Evolutionary conservation across 2,797 vertebrate species (phyloP), one percentile per base, ranked within the genome.

Genomic region (Malurus leucopterus): DNA sequence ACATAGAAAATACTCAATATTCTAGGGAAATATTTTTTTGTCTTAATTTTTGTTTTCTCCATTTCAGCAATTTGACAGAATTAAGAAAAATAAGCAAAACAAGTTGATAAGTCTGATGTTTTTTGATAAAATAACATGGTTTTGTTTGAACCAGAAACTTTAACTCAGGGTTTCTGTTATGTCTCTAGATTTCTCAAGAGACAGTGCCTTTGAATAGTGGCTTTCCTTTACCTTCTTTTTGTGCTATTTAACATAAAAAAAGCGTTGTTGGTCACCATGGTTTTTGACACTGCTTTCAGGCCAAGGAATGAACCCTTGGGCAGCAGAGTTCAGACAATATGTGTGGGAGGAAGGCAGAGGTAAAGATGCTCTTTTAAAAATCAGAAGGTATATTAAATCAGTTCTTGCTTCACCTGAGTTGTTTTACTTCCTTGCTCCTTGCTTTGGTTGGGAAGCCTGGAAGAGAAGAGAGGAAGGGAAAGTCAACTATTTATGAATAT

Each of bases 291-390:
- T 32, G 12, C 29, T 84, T 88, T 26, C n/a, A 62, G 75, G 38
- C 24, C 62, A 72, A 80, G 62, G 86, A 91, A 53, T 89, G 54
- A 58, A 90, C 34, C 40, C 36, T 40, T 74, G 49, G 64, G 58
- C 67, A 94, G 32, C 11, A 14, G 63, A 92, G 15, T 86, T 69
- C 67, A 14, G 58, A 86, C 53, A 73, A 20, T 53, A 16, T 63
- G 15, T 85, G 72, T 81, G 78, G 61, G 72, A 95, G 57, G 47
- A 86, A 88, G 82, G 41, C 41, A 84, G 44, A 84, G 57, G 88
- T 89, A 92, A 92, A 89, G 38, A 78, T 16, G 14, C 41, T 94
- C 53, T 79, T 74, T 67, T 89, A 82, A 65, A 95, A 93, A 96
- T 76, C 81, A 93, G 75, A 76, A 95, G 88, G 55, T 62, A 50